Base-by-base conservation (phyloP, 2,113 vertebrate genomes). In the Promerops cafer region DNA sequence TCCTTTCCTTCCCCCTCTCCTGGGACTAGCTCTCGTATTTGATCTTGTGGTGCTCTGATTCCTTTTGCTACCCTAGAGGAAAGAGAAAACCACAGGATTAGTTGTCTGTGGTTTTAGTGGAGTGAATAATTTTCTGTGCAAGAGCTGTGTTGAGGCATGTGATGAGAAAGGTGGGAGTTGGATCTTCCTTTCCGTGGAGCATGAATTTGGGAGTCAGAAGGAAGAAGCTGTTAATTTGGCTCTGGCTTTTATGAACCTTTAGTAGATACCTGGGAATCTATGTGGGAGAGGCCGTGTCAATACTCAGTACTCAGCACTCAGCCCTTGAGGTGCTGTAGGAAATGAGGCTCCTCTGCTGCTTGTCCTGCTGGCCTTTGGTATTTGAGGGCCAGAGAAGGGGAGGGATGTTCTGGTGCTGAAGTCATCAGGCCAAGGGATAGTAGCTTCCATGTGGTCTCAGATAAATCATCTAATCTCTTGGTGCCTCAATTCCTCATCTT, bases 381-480 rank as follows among this genome's bases (percentile, higher is more conserved):
- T 86, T 61, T 80, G 68, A 68, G 68, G 49, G 61, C 0, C 4
- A 56, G 63, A 75, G 80, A 49, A 90, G 39, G 33, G 47, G 7
- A 77, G 56, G 49, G 65, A 53, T 87, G 56, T 66, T 96, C 80
- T 89, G 40, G 17, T 0, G 2, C 26, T 88, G 92, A 88, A 90
- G 44, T 87, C 89, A 54, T 50, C 88, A 59, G 42, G 45, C 74
- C 2, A 5, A 61, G 87, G 82, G 77, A 84, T 52, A 89, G 83
- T 80, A 70, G 60, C 54, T 95, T 86, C 64, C 77, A 11, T 81
- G 52, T 78, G 76, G 79, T 54, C 24, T 54, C 50, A 50, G 59
- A 68, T 64, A 89, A 96, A 54, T 94, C 16, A 45, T 70, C 76
- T 89, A 28, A 80, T 66, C 63, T 47, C 28, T 78, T 56, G 70